phyloP scores from a whole-genome alignment of 2,113 vertebrate genomes.

The Pterophyllum scalare region DNA sequence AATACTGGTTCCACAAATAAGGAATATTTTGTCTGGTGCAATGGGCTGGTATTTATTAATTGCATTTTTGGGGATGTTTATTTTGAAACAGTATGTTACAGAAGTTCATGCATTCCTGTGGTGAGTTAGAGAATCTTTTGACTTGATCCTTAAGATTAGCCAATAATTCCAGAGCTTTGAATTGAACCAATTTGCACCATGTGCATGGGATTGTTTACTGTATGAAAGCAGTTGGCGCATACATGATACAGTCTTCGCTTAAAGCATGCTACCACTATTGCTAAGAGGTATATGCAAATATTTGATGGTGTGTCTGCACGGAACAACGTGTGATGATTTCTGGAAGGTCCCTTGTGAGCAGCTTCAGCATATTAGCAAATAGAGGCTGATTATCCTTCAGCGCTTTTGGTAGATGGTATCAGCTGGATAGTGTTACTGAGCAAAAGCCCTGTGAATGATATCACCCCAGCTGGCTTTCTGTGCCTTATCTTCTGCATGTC shows the following conservation, averaged over 20 bases:
- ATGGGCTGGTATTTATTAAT: slow-evolving; percentile 49
- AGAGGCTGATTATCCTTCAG: slow-evolving; percentile 36
- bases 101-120: slow-evolving; percentile 45
- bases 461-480: slow-evolving; percentile 27
- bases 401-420: slow-evolving; percentile 43
- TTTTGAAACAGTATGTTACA: slow-evolving; percentile 45
- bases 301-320: slow-evolving; percentile 15
- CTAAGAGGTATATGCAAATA: background rate
- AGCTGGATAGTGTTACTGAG: slow-evolving; percentile 35
- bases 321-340: slow-evolving; percentile 10
- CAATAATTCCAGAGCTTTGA: slow-evolving; percentile 23
- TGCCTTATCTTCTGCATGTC: slow-evolving; percentile 48
- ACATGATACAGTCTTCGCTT: background rate
- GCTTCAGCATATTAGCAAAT: slow-evolving; percentile 32
- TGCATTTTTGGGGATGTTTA: slow-evolving; percentile 48
- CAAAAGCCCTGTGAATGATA: slow-evolving; percentile 24
- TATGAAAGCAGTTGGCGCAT: background rate
- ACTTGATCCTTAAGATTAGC: slow-evolving; percentile 7
- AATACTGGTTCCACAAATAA: slow-evolving; percentile 56
- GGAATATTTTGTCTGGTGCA: slow-evolving; percentile 52
- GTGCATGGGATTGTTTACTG: slow-evolving; percentile 16
- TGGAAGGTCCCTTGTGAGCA: slow-evolving; percentile 28
- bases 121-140: slow-evolving; percentile 15
- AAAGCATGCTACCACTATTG: slow-evolving; percentile 7
- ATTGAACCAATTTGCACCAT: slow-evolving; percentile 1